A percentile compares a stretch with the other conserved stretches of the same genome.
These are phyloP conservation scores for Neopelma chrysocephalum DNA, from an alignment of 2,797 vertebrate genomes.

Conservation along the genomic window DNA sequence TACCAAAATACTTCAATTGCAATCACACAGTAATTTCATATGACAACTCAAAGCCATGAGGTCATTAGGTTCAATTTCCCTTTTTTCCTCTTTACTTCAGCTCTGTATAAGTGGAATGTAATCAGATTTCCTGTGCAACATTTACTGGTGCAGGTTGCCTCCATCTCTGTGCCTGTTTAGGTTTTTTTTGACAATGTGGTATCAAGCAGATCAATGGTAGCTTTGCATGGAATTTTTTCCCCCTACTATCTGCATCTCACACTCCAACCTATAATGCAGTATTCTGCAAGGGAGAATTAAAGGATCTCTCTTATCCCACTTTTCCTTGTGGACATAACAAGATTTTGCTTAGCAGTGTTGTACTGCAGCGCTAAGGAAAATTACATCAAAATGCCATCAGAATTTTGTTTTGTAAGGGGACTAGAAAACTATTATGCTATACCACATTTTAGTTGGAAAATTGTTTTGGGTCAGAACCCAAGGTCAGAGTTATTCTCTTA, in stretches of 20 bases:
- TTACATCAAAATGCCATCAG: fast-evolving
- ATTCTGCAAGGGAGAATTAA: not conserved
- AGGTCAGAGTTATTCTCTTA: not conserved
- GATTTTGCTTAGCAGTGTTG: not conserved
- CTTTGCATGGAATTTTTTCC: not conserved
- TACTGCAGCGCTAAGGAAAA: not conserved
- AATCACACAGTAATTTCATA: not conserved
- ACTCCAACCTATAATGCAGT: not conserved
- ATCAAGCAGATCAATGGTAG: not conserved
- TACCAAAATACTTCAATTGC: not conserved
- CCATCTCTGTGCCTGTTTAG: not conserved
- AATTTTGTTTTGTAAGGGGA: not conserved
- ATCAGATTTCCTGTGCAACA: not conserved
- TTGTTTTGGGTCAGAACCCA: not conserved
- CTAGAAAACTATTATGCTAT: not conserved
- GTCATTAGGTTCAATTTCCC: not conserved
- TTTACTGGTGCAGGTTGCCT: not conserved
- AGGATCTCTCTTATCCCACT: not conserved
- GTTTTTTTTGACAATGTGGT: not conserved
- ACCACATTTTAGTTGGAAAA: not conserved
- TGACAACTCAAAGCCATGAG: not conserved
- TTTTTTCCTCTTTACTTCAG: not conserved
- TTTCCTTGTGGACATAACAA: not conserved
- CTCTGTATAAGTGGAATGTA: not conserved
- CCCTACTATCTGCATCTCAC: not conserved